A percentile compares a stretch with the other conserved stretches of the same genome.
Conservation (phyloP, 2,113 vertebrate genomes). For the Argyrosomus japonicus region DNA sequence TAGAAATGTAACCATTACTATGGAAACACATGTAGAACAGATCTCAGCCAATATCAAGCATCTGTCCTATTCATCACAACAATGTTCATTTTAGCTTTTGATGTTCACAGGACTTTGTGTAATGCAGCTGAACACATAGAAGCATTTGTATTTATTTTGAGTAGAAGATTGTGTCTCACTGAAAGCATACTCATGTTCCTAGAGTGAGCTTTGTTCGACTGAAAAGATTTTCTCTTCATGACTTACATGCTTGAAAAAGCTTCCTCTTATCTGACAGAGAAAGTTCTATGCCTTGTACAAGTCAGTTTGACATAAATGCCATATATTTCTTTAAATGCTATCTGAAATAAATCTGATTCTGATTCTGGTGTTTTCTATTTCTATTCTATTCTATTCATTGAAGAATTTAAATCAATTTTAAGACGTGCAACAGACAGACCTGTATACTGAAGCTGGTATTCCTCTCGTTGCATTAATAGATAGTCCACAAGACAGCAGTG, state of each 20-base stretch:
- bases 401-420: neutral
- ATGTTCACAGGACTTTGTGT: neutral
- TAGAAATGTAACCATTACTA: neutral
- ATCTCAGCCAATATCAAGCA: neutral
- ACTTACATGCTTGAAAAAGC: neutral
- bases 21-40: slow-evolving; percentile 13
- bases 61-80: neutral
- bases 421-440: neutral
- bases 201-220: neutral
- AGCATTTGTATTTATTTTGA: neutral
- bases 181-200: neutral
- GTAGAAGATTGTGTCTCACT: neutral
- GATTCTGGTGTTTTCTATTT: neutral
- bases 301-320: neutral
- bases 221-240: neutral
- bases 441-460: neutral
- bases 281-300: neutral
- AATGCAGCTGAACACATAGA: neutral
- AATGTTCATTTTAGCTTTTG: neutral
- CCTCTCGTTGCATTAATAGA: slow-evolving; percentile 76
- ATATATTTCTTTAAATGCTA: too few species aligned
- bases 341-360: too few species aligned
- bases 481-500: slow-evolving; percentile 94
- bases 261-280: neutral
- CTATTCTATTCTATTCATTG: neutral